These are phyloP conservation scores for Balanococcus diminutus DNA, from an alignment of 2,888 invertebrate genomes.

Conservation along the genomic window DNA sequence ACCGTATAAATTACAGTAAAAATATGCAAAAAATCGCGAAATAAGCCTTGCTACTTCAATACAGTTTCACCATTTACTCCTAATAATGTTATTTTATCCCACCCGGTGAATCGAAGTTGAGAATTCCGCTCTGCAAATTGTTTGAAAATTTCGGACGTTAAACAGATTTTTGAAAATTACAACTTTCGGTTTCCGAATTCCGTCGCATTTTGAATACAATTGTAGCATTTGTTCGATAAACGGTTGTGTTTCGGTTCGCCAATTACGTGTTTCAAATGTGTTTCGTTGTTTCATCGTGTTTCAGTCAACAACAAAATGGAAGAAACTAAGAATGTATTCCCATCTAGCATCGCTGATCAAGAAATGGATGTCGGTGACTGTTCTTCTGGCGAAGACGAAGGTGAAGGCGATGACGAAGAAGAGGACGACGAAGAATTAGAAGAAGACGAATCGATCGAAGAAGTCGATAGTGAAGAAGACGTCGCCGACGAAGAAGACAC, in stretches of 20 bases:
- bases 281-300: not conserved
- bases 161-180: not conserved
- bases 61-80: not conserved
- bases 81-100: not conserved
- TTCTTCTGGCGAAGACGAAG: conserved; percentile 76
- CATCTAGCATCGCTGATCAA: conserved; percentile 61
- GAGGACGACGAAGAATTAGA: conserved; percentile 57
- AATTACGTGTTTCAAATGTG: not conserved
- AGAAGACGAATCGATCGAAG: conserved; percentile 57
- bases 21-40: not conserved
- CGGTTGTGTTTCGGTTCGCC: not conserved
- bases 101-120: not conserved
- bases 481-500: conserved; percentile 54
- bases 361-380: conserved; percentile 77
- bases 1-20: not conserved
- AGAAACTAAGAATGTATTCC: conserved; percentile 50
- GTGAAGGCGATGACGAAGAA: conserved; percentile 62
- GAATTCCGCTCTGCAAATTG: not conserved
- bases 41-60: not conserved
- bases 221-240: not conserved
- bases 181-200: not conserved
- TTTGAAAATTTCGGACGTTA: not conserved
- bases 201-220: not conserved
- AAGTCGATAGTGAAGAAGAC: conserved; percentile 58
- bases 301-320: conserved; percentile 45